Percentiles rank a stretch among this genome's conserved stretches.
Evolutionary conservation across 2,113 vertebrate genomes (phyloP).

Genomic region (Bufo gargarizans): DNA sequence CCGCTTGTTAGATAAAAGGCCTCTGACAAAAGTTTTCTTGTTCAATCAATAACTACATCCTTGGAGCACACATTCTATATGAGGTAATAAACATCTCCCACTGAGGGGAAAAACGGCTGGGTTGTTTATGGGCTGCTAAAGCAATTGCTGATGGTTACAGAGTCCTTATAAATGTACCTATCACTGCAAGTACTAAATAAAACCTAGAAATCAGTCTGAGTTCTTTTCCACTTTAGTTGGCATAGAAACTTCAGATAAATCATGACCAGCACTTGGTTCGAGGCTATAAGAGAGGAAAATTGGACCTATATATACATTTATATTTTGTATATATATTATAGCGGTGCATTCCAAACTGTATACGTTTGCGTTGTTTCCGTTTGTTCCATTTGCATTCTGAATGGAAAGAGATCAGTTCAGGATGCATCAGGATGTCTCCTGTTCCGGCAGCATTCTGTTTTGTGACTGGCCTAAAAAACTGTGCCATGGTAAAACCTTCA

Average conservation of each 20-base stretch:
- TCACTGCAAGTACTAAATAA: slow-evolving; percentile 61
- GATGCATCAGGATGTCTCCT: too few relatives aligned
- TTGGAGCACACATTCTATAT: slow-evolving; percentile 63
- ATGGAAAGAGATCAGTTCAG: too few relatives aligned
- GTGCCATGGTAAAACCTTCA: too few relatives aligned
- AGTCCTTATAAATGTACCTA: slow-evolving; percentile 61
- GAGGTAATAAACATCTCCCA: slow-evolving; percentile 68
- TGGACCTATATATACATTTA: background rate
- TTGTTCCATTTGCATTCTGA: too few relatives aligned
- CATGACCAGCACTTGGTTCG: slow-evolving; percentile 33
- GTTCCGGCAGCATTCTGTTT: too few relatives aligned
- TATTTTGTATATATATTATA: background rate
- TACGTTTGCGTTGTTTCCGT: too few relatives aligned
- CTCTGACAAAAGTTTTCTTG: slow-evolving; percentile 63
- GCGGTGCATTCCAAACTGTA: too few relatives aligned
- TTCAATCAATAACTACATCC: slow-evolving; percentile 70
- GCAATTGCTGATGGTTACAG: slow-evolving; percentile 63
- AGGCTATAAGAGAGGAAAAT: background rate
- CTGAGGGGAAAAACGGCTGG: slow-evolving; percentile 62
- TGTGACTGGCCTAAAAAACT: too few relatives aligned
- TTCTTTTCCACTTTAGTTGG: slow-evolving; percentile 59
- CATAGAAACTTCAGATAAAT: slow-evolving; percentile 46
- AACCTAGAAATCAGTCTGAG: slow-evolving; percentile 56
- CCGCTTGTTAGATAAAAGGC: slow-evolving; percentile 69
- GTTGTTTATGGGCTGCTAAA: slow-evolving; percentile 62